Base-by-base conservation (phyloP, 2,888 invertebrate species). In the Eucera pruinosa region DNA sequence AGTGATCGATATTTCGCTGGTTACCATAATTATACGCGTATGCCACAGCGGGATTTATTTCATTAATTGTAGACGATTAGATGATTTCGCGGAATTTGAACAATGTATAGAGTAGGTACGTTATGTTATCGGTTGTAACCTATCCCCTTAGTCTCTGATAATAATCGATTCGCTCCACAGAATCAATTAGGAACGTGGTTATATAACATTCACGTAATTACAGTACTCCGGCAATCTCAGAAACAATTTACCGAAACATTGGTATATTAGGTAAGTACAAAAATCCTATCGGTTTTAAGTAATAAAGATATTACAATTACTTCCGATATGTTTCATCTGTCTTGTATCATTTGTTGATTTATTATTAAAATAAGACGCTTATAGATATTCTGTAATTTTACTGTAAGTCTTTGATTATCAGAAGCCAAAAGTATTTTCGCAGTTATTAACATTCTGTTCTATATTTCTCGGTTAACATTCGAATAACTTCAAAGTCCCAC, bases 121-220 rank as follows among this genome's bases (percentile, higher is more conserved):
- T 48, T 48, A 36, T 33, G 2, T n/a, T 25, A 25, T 3, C 18
- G 20, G 20, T 48, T 48, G 23, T 13, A 18, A 48, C 48, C 36
- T 57, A 41, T 41, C 30, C 13, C 39, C 23, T 39, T 23, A 25
- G 55, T 1, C n/a, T n/a, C n/a, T n/a, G 1, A 6, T 11, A 25
- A 25, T 33, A 23, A 11, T 25, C 23, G 25, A 48, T 36, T 18
- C 27, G n/a, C 9, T 58, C n/a, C 5, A 15, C 5, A 27, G 57
- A 13, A 27, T 27, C 58, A 43, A 58, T 58, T 58, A 58, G 43
- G 18, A 11, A 13, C n/a, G 3, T 4, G 11, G 1, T 61, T 61
- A 11, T n/a, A 18, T 48, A 48, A 61, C 13, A 6, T 36, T 48
- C 33, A 13, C 48, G 48, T 61, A 61, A 61, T 61, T 25, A n/a